Evolutionary conservation across 1,140 invertebrate genomes (phyloP).

Genomic region (Tenebrio molitor): DNA sequence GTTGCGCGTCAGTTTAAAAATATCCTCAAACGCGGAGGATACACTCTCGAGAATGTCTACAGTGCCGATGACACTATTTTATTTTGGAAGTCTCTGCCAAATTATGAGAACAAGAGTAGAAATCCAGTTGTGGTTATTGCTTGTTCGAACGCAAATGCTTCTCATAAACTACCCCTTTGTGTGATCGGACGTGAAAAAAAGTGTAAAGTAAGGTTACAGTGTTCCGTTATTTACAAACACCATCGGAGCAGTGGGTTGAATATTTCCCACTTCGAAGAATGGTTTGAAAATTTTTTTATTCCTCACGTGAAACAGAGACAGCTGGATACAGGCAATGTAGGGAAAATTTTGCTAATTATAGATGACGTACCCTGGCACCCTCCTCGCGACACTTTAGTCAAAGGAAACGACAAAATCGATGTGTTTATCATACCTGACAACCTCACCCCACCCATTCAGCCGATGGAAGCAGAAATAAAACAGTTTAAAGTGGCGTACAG

Average conservation of each 20-base stretch:
- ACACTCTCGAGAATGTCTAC: neutral
- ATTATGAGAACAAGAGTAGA: neutral
- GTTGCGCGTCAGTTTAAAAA: no score
- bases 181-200: conserved; percentile 1
- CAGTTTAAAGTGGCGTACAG: neutral
- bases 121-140: neutral
- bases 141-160: neutral
- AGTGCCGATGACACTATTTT: neutral
- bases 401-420: neutral
- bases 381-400: neutral
- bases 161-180: conserved; percentile 12
- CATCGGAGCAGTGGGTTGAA: neutral
- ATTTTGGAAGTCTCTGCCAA: neutral
- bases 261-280: neutral
- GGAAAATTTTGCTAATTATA: conserved; percentile 5
- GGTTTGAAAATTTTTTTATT: neutral
- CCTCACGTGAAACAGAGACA: conserved; percentile 4
- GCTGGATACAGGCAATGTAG: neutral
- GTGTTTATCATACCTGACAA: neutral
- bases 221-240: neutral
- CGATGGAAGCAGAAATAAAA: neutral
- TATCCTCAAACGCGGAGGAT: neutral
- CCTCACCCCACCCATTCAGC: neutral
- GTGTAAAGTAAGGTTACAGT: neutral
- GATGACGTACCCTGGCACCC: neutral